Percentiles rank a stretch among this genome's conserved stretches.
These are phyloP conservation scores for Apocrypta bakeri DNA, from an alignment of 1,140 invertebrate species.

Conservation along the genomic window DNA sequence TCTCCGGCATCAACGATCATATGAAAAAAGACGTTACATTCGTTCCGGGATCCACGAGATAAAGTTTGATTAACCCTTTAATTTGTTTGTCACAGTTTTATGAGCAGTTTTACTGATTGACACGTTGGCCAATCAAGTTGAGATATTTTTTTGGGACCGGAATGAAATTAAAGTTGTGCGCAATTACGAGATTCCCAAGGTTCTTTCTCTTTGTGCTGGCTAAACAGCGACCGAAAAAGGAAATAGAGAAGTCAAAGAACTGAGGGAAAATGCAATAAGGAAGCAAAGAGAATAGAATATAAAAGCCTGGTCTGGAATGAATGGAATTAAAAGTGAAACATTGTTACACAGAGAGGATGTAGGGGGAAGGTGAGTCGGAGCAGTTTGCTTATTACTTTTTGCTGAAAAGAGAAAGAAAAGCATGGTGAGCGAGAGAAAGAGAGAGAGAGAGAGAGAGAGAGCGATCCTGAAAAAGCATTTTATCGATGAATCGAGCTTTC, in stretches of 20 bases:
- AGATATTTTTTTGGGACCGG: background rate
- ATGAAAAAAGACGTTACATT: background rate
- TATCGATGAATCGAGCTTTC: background rate
- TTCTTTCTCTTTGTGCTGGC: no score
- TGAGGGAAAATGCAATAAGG: background rate
- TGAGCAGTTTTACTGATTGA: background rate
- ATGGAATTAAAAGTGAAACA: background rate
- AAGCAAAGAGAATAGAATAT: background rate
- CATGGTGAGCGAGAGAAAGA: background rate
- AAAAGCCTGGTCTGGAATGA: background rate
- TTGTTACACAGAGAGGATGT: background rate
- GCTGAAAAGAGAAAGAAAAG: background rate
- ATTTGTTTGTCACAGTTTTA: background rate
- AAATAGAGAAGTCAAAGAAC: background rate
- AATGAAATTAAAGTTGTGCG: background rate
- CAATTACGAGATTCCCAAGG: background rate
- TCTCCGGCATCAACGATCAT: background rate
- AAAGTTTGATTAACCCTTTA: background rate
- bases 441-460: background rate
- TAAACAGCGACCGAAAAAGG: background rate
- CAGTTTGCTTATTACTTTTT: background rate
- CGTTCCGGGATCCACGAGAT: background rate
- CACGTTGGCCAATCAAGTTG: background rate
- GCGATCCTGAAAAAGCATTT: background rate
- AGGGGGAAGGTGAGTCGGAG: background rate